Conservation (phyloP, 1,140 invertebrate species). For the Dysdera silvatica region DNA sequence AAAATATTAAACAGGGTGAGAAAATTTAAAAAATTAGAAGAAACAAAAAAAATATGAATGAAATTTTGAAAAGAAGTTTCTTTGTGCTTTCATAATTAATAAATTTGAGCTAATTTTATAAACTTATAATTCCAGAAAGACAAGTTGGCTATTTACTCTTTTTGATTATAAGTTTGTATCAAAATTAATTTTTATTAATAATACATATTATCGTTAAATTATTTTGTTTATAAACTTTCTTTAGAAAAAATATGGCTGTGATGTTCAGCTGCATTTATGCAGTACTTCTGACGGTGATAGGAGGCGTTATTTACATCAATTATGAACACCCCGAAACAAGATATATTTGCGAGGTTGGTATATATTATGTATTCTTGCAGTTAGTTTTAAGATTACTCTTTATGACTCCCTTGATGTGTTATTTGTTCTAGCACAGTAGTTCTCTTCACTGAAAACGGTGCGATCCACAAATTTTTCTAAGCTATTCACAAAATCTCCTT, state of each 20-base stretch:
- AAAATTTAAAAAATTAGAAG: too few relatives aligned
- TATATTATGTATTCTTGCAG: neutral
- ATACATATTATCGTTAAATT: too few relatives aligned
- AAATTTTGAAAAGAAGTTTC: too few relatives aligned
- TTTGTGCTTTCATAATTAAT: too few relatives aligned
- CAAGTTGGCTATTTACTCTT: too few relatives aligned
- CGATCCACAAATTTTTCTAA: neutral
- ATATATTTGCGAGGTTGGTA: slow-evolving; percentile 47
- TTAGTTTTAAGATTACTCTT: neutral
- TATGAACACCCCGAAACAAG: slow-evolving; percentile 49
- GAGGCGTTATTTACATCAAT: slow-evolving; percentile 54
- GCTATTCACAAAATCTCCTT: neutral
- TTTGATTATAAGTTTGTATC: too few relatives aligned
- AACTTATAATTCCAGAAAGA: too few relatives aligned
- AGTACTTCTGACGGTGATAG: slow-evolving; percentile 56
- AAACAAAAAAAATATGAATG: too few relatives aligned
- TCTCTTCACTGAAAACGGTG: neutral
- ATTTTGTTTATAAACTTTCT: too few relatives aligned
- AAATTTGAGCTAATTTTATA: too few relatives aligned
- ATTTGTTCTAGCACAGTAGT: neutral
- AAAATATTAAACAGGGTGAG: too few relatives aligned
- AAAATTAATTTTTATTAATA: too few relatives aligned
- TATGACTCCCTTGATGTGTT: neutral
- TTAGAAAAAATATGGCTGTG: slow-evolving; percentile 17
- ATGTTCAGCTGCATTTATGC: slow-evolving; percentile 49